phyloP scores from a whole-genome alignment of 2,888 invertebrate genomes.

The Mythimna impura region DNA sequence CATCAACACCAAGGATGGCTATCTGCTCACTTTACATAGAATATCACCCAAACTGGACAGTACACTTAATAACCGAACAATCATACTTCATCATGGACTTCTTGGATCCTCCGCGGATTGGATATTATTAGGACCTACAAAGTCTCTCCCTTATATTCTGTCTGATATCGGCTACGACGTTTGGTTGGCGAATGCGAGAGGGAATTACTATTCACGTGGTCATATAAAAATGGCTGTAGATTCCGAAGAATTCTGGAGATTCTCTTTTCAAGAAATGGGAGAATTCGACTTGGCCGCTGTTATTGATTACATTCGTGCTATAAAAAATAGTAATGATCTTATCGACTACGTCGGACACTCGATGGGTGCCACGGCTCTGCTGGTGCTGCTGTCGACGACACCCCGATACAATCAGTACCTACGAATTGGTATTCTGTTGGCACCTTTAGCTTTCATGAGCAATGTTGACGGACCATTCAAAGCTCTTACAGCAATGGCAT shows the following conservation, averaged over 20 bases:
- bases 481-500: constrained; percentile 67
- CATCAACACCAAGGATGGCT: constrained; percentile 79
- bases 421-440: constrained; percentile 77
- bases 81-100: constrained; percentile 81
- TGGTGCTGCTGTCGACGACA: constrained; percentile 76
- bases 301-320: constrained; percentile 76
- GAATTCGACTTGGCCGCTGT: constrained; percentile 78
- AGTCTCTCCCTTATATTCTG: constrained; percentile 85
- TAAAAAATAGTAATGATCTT: constrained; percentile 67
- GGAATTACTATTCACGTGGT: constrained; percentile 81
- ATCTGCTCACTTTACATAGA: constrained; percentile 79
- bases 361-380: constrained; percentile 81
- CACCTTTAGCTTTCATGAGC: constrained; percentile 78
- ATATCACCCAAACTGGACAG: constrained; percentile 55
- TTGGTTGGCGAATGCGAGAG: constrained; percentile 90
- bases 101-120: constrained; percentile 84
- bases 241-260: constrained; percentile 76
- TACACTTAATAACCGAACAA: constrained; percentile 62
- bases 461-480: constrained; percentile 75
- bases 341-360: constrained; percentile 83
- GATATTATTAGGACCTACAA: constrained; percentile 79
- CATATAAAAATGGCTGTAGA: constrained; percentile 70
- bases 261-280: constrained; percentile 83
- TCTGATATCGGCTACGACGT: constrained; percentile 90
- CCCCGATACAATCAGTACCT: constrained; percentile 78